Evolutionary conservation across 37 sponge, comb jelly and placozoan genomes (phyloP).

Genomic region (Trichoplax adhaerens): DNA sequence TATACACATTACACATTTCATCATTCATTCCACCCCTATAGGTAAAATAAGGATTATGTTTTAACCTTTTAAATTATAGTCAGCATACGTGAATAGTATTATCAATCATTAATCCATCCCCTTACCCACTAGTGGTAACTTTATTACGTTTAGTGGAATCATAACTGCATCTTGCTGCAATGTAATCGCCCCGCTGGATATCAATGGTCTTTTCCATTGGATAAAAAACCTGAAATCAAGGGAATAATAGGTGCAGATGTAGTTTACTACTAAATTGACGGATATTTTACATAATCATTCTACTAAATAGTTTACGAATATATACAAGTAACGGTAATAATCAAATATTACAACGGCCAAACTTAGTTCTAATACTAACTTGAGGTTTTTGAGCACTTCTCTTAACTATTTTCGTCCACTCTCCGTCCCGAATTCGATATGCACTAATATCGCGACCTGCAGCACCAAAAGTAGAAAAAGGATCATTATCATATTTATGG

Average conservation of each 20-base stretch:
- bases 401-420: constrained; percentile 47
- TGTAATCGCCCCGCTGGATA: not conserved
- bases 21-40: no score
- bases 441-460: not conserved
- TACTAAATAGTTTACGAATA: no score
- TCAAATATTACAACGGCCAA: no score
- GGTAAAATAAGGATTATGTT: no score
- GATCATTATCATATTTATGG: no score
- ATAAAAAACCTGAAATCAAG: constrained; percentile 2
- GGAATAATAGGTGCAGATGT: not conserved
- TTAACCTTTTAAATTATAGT: no score
- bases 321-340: no score
- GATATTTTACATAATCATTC: not conserved
- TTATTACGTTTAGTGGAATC: constrained; percentile 9
- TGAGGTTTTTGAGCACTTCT: constrained; percentile 69
- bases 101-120: no score
- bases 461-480: no score
- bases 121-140: constrained; percentile 36
- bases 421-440: not conserved
- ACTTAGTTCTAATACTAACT: constrained; percentile 7
- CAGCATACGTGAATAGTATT: no score
- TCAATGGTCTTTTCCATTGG: not conserved
- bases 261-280: constrained; percentile 28
- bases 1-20: no score
- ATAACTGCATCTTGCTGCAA: constrained; percentile 35